Percentiles rank a stretch among this genome's conserved stretches.
Evolutionary conservation across 2,888 invertebrate species (phyloP).

Genomic region (Hypercompe scribonia): DNA sequence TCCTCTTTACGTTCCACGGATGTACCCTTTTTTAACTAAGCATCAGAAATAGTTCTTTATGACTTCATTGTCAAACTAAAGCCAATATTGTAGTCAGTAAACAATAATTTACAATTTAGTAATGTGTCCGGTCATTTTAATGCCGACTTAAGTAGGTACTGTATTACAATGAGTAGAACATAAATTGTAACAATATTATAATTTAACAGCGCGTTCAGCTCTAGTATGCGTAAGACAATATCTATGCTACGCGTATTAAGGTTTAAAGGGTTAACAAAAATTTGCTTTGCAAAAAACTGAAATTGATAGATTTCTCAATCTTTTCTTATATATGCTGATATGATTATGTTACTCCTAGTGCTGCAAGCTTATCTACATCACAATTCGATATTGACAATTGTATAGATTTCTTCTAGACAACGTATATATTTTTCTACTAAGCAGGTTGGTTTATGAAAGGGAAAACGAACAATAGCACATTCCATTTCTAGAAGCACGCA

Average conservation of each 20-base stretch:
- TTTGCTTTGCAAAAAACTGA: background rate
- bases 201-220: background rate
- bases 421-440: conserved; percentile 7
- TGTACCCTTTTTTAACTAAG: too few relatives aligned
- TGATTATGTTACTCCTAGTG: too few relatives aligned
- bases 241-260: background rate
- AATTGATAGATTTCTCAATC: background rate
- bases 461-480: background rate
- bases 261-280: background rate
- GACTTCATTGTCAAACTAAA: too few relatives aligned
- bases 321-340: background rate
- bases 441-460: background rate
- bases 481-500: conserved; percentile 5
- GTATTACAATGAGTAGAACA: background rate
- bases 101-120: background rate
- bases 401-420: background rate
- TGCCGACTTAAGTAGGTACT: background rate
- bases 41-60: too few relatives aligned
- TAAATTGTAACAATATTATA: background rate
- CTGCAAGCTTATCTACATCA: too few relatives aligned
- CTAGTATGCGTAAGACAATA: background rate
- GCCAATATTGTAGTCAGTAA: background rate
- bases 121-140: background rate
- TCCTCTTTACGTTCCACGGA: too few relatives aligned
- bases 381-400: background rate